A percentile compares a stretch with the other conserved stretches of the same genome.
Evolutionary conservation across 2,113 vertebrate species (phyloP).

Genomic region (Corythaeola cristata): DNA sequence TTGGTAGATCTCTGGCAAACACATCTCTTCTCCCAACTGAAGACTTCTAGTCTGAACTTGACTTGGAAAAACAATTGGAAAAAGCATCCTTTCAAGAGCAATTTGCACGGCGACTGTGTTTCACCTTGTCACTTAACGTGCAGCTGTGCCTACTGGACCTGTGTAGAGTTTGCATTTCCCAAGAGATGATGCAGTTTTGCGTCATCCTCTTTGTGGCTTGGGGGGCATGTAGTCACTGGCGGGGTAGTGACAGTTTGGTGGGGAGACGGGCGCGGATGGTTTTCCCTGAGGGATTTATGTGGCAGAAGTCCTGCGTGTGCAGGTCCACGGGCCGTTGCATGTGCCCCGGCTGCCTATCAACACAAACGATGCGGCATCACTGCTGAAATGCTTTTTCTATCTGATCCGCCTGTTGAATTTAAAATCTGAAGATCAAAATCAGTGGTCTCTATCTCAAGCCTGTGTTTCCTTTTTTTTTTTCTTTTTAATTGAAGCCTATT

Average conservation of each 20-base stretch:
- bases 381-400: neutral
- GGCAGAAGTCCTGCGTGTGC: neutral
- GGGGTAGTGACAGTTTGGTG: neutral
- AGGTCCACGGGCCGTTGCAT: rapidly evolving
- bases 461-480: neutral
- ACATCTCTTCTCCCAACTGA: neutral
- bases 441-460: neutral
- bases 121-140: rapidly evolving
- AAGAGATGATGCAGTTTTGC: neutral
- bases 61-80: neutral
- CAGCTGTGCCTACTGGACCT: neutral
- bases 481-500: neutral
- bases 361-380: rapidly evolving
- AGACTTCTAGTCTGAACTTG: neutral
- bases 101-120: rapidly evolving
- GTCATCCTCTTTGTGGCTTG: neutral
- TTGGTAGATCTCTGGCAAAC: neutral
- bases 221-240: too few relatives aligned
- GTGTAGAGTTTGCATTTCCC: neutral
- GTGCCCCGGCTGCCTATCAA: neutral
- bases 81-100: neutral
- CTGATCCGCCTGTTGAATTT: neutral
- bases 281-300: rapidly evolving
- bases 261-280: rapidly evolving
- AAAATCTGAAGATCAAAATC: neutral